phyloP scores from a whole-genome alignment of 2,113 vertebrate genomes.

The Lates calcarifer region DNA sequence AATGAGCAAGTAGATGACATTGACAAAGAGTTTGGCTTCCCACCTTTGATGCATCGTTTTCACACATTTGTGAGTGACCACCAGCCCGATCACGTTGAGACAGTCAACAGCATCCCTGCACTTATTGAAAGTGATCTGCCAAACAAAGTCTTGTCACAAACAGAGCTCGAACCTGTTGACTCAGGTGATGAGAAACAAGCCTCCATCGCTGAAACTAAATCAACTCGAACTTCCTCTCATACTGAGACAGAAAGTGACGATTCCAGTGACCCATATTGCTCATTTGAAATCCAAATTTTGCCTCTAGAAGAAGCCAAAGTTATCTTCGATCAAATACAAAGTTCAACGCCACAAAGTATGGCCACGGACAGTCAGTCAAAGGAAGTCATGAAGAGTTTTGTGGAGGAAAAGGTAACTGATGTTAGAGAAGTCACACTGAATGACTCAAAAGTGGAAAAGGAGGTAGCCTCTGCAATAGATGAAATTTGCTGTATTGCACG shows the following conservation, averaged over 20 bases:
- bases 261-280: slow-evolving; percentile 52
- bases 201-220: not conserved
- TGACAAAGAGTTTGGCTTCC: slow-evolving; percentile 75
- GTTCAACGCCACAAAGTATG: not conserved
- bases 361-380: not conserved
- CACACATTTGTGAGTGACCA: not conserved
- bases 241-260: not conserved
- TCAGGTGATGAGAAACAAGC: not conserved
- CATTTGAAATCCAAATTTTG: slow-evolving; percentile 71
- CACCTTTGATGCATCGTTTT: slow-evolving; percentile 12
- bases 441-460: not conserved
- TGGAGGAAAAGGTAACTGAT: not conserved
- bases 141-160: not conserved
- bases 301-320: slow-evolving; percentile 69
- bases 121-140: not conserved
- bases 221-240: not conserved
- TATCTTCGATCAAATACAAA: slow-evolving; percentile 39
- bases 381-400: not conserved
- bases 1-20: slow-evolving; percentile 75
- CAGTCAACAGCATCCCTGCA: not conserved
- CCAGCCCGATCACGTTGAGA: not conserved
- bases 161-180: not conserved
- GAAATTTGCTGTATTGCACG: slow-evolving; percentile 75
- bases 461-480: slow-evolving; percentile 2
- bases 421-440: not conserved